phyloP scores from a whole-genome alignment of 2,888 invertebrate species.

The Pseudococcus jackbeardsleyi region DNA sequence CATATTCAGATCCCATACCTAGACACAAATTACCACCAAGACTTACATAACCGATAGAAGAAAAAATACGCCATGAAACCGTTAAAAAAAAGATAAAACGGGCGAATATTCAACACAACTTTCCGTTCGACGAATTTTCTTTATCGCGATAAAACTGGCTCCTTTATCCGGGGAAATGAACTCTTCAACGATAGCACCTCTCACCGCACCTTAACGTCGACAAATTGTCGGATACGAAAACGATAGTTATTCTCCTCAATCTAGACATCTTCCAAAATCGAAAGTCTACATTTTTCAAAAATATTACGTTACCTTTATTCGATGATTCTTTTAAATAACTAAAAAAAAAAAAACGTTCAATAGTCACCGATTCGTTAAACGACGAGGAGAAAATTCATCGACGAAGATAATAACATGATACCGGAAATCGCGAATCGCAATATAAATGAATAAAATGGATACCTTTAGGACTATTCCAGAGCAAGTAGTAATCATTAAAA shows the following conservation, averaged over 20 bases:
- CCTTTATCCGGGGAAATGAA: constrained; percentile 16
- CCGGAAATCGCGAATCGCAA: not conserved
- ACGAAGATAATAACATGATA: not conserved
- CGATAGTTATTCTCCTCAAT: not conserved
- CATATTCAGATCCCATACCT: no score
- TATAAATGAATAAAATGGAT: not conserved
- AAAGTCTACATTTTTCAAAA: not conserved
- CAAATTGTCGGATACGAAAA: constrained; percentile 38
- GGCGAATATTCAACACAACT: no score
- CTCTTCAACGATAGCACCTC: not conserved
- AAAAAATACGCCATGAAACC: no score
- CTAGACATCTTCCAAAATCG: not conserved
- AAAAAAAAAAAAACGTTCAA: constrained; percentile 7
- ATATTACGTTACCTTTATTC: not conserved
- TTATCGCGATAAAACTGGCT: not conserved
- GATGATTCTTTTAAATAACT: not conserved
- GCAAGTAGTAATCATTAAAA: not conserved
- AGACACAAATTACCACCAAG: no score
- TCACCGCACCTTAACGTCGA: not conserved
- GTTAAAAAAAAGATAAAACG: no score
- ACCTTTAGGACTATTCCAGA: not conserved
- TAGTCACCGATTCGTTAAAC: not conserved
- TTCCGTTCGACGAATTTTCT: no score
- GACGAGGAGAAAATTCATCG: not conserved
- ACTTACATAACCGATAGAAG: no score